Conservation (phyloP, 2,888 invertebrate genomes). For the Seladonia tumulorum region DNA sequence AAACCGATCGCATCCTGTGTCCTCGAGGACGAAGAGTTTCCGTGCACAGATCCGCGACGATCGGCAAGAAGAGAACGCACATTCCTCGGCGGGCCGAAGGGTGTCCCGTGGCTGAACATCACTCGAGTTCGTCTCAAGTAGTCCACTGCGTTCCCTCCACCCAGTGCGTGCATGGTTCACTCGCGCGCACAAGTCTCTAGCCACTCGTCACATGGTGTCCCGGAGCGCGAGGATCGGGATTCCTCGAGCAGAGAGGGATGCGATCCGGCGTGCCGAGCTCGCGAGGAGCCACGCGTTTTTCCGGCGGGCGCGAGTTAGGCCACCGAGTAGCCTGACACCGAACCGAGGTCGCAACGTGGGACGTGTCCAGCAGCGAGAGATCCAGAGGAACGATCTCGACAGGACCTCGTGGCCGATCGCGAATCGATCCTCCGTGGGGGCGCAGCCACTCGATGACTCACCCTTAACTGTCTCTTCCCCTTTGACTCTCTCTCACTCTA, state of each 20-base stretch:
- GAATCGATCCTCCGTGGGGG: slow-evolving; percentile 34
- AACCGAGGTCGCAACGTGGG: neutral
- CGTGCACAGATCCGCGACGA: neutral
- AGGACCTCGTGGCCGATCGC: slow-evolving; percentile 57
- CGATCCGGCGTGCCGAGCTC: neutral
- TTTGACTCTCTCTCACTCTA: neutral
- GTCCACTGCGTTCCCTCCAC: slow-evolving; percentile 9
- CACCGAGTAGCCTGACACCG: neutral
- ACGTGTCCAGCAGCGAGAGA: neutral
- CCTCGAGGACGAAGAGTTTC: neutral
- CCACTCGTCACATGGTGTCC: slow-evolving; percentile 56
- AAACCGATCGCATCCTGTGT: neutral
- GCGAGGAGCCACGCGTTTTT: slow-evolving; percentile 10
- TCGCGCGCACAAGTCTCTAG: slow-evolving; percentile 49
- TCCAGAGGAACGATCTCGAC: neutral
- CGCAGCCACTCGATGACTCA: slow-evolving; percentile 35
- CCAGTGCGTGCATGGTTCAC: slow-evolving; percentile 36
- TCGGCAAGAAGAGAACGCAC: neutral
- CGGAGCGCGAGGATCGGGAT: slow-evolving; percentile 30
- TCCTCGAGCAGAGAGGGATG: slow-evolving; percentile 5
- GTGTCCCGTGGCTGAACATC: slow-evolving; percentile 14
- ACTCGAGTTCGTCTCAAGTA: slow-evolving; percentile 15
- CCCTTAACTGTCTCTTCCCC: slow-evolving; percentile 1
- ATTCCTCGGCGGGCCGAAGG: slow-evolving; percentile 2
- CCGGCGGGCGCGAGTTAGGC: neutral